Base-by-base conservation (phyloP, 2,888 invertebrate genomes). In the Helicoverpa assulta region DNA sequence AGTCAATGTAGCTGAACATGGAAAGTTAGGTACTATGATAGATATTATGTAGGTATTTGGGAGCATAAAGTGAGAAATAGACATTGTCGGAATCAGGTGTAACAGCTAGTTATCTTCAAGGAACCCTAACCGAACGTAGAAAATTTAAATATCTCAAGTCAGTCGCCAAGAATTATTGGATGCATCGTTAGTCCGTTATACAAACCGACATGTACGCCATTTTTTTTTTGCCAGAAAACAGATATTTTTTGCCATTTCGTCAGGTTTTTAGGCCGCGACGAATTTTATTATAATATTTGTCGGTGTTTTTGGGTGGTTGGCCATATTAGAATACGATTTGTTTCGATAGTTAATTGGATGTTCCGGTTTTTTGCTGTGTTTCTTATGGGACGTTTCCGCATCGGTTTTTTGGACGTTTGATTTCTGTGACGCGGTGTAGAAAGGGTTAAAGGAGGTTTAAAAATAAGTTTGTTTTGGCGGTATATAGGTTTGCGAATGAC, bases 181-280 rank as follows among this genome's bases (percentile, higher is more conserved):
- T 85, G 85, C 88, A 90, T 94, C 93, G 93, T 95, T 94, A 95
- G 92, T 88, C 89, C 82, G 89, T 89, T 91, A 90, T 91, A 89
- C 88, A 84, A 90, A 90, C 90, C 90, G 94, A 94, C 88, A 62
- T 76, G 72, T 74, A 76, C 64, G 67, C 82, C 77, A 76, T 70
- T 72, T 73, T 73, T 73, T 73, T 82, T 64, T 47, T 47, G n/a
- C 51, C 55, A 54, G 52, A 63, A 47, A 76, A 67, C 51, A 57
- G 69, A 40, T 88, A 93, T 94, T 93, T 94, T 93, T 88, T 88
- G 83, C 86, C 86, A 80, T 91, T 91, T 93, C 85, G 91, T 88
- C 92, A 89, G 88, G 88, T 94, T 94, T 94, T 94, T 94, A 86
- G 61, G 21, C 86, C 85, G 73, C 80, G 71, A 88, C 80, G 89